Base-by-base conservation (phyloP, 2,113 vertebrate genomes). In the Pterophyllum scalare region DNA sequence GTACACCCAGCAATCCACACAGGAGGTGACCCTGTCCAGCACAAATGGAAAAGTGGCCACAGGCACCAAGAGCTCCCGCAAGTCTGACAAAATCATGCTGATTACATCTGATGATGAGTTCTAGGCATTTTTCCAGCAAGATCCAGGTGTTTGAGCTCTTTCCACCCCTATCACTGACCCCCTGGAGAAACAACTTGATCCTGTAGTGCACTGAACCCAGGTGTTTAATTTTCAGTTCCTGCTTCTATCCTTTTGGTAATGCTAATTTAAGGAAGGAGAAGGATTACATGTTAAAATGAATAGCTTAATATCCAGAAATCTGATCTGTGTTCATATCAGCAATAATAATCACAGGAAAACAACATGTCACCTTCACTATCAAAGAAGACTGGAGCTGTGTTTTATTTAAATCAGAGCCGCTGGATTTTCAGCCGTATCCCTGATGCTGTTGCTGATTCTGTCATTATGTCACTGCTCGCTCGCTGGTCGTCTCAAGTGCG, bases 1-100 rank as follows among this genome's bases (percentile, higher is more conserved):
- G 91, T 98, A 98, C 93, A 96, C 96, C 2, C 97, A 97, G 95
- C 97, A 98, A 90, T 96, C 98, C 1, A 99, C 96, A 17, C 97
- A 98, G 31, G 98, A 99, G 80, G 95, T 96, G 76, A 95, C 96
- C 52, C 90, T 7, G 38, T 95, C 96, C 0, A 89, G 93, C 59
- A 64, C 94, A 14, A 97, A 96, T 0, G 96, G 96, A n/a, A 96
- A 95, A 0, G 12, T 84, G 90, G 2, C 77, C 79, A 6, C 70
- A 79, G 82, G 78, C 84, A 58, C 59, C 61, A 95, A 93, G 83
- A 85, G 81, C 91, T 92, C 92, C 70, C 95, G 92, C 82, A 97
- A 95, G 83, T 92, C 97, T 2, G 98, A 99, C 94, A 99, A 99
- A 89, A 95, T 96, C 80, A 96, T 97, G 96, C 93, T 99, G 83